Evolutionary conservation across 1,140 invertebrate species (phyloP).

Genomic region (Scaptomyza hsui): DNA sequence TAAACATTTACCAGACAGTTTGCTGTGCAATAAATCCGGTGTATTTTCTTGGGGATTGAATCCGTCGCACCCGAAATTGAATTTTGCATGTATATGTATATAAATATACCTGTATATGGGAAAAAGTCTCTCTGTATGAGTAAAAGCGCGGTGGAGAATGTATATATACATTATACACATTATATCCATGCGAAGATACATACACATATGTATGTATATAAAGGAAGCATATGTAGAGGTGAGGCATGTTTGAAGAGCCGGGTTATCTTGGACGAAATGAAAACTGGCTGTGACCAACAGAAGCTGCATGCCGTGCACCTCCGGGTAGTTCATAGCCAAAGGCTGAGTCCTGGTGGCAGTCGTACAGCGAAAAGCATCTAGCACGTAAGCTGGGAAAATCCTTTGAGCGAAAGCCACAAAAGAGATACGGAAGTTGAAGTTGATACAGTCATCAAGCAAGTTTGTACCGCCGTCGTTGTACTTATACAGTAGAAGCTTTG

Average conservation of each 20-base stretch:
- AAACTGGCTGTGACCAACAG: slow-evolving; percentile 73
- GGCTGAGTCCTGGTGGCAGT: slow-evolving; percentile 83
- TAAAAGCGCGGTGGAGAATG: slow-evolving; percentile 22
- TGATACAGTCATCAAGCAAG: slow-evolving; percentile 69
- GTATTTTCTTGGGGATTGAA: slow-evolving; percentile 72
- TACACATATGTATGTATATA: slow-evolving; percentile 22
- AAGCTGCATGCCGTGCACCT: slow-evolving; percentile 83
- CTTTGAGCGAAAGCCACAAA: slow-evolving; percentile 81
- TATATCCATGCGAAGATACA: slow-evolving; percentile 45
- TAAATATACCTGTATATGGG: slow-evolving; percentile 26
- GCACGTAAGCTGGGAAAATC: slow-evolving; percentile 81
- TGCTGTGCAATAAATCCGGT: slow-evolving; percentile 44
- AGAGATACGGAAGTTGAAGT: slow-evolving; percentile 83
- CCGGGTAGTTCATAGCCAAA: slow-evolving; percentile 84
- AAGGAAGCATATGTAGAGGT: slow-evolving; percentile 53
- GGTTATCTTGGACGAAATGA: slow-evolving; percentile 69
- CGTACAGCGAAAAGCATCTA: slow-evolving; percentile 70
- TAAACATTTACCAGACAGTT: slow-evolving; percentile 30
- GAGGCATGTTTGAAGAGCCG: slow-evolving; percentile 63
- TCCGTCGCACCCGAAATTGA: slow-evolving; percentile 53
- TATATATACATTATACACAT: slow-evolving; percentile 35
- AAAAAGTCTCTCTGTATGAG: slow-evolving; percentile 20
- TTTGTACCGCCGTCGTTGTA: slow-evolving; percentile 55
- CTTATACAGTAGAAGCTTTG: slow-evolving; percentile 10
- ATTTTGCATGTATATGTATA: slow-evolving; percentile 35